Conservation (phyloP, 2,888 invertebrate species). For the Pristionchus japonicus region DNA sequence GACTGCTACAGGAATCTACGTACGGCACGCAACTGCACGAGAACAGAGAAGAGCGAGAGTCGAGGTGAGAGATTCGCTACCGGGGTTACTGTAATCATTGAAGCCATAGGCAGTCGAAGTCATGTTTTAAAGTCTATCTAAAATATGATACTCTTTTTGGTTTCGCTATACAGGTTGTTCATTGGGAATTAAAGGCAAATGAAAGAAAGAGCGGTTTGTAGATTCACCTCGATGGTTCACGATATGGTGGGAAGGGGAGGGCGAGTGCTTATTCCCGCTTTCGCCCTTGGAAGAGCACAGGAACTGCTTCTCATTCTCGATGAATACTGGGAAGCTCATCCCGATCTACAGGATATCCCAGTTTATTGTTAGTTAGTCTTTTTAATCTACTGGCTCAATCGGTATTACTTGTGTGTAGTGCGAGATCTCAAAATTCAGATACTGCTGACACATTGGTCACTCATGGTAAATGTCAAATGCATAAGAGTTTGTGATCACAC, state of each 20-base stretch:
- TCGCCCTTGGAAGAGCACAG: conserved; percentile 94
- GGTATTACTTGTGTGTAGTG: too few relatives aligned
- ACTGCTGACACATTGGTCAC: too few relatives aligned
- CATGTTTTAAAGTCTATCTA: too few relatives aligned
- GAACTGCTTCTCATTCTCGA: conserved; percentile 79
- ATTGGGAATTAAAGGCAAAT: too few relatives aligned
- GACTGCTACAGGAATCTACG: conserved; percentile 86
- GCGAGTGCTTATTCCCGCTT: conserved; percentile 96
- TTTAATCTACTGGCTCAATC: too few relatives aligned
- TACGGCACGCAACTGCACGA: conserved; percentile 99
- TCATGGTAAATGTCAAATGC: too few relatives aligned
- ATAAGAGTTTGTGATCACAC: too few relatives aligned
- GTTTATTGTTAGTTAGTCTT: conserved; percentile 85
- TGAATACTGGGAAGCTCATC: conserved; percentile 97
- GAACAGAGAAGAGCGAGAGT: conserved; percentile 95
- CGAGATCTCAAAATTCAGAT: too few relatives aligned
- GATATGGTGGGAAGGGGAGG: conserved; percentile 98
- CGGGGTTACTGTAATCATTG: too few relatives aligned
- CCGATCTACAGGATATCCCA: conserved; percentile 96
- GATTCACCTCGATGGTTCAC: conserved; percentile 82
- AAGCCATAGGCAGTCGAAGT: not conserved
- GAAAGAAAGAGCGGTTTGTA: too few relatives aligned
- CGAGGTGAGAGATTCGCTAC: conserved; percentile 81
- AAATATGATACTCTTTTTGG: too few relatives aligned
- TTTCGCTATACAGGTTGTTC: too few relatives aligned